Evolutionary conservation across 1,140 invertebrate species (phyloP), one percentile per base, ranked within the genome.

Genomic region (Ylistrum balloti): DNA sequence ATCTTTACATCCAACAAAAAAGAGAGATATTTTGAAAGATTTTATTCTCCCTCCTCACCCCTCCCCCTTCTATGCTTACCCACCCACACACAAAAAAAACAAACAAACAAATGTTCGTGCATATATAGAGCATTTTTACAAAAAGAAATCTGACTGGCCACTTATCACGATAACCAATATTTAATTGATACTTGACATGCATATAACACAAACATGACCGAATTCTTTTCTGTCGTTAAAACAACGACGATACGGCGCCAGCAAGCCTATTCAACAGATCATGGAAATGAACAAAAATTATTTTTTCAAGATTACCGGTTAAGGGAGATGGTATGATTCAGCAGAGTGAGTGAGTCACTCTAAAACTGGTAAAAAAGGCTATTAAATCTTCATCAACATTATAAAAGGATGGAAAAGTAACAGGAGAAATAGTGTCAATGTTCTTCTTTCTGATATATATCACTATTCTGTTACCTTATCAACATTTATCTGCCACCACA

Each of bases 321-420:
- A 5, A 1, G 13, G 56, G 56, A 74, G 56, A 74, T 74, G 56
- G 56, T n/a, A 74, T 74, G 56, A 74, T 74, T 74, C 56, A 74
- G n/a, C 56, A 5, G n/a, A 5, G 56, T 74, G 56, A 28, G 56
- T 74, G 56, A 74, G 22, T 74, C 56, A 74, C 13, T 0, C 22
- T 28, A 28, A 74, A 74, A 74, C 56, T 1, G 56, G 56, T 28
- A 74, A 74, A 74, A 74, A 74, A 74, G 22, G 5, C 22, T n/a
- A 74, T 74, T 74, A 74, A 74, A 74, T 74, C 56, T 74, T 74
- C 56, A 74, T 74, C 56, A 74, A n/a, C 56, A 74, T 74, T 74
- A 74, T 74, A 74, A 74, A 74, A 74, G 56, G 56, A 17, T 74
- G 9, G 56, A 74, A 74, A 28, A 1, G 56, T 28, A 74, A 74